Percentiles rank a stretch among this genome's conserved stretches.
These are phyloP conservation scores for Sanderia malayensis DNA, from an alignment of 30 jellyfish, hydroid and myxozoan species.

Conservation along the genomic window DNA sequence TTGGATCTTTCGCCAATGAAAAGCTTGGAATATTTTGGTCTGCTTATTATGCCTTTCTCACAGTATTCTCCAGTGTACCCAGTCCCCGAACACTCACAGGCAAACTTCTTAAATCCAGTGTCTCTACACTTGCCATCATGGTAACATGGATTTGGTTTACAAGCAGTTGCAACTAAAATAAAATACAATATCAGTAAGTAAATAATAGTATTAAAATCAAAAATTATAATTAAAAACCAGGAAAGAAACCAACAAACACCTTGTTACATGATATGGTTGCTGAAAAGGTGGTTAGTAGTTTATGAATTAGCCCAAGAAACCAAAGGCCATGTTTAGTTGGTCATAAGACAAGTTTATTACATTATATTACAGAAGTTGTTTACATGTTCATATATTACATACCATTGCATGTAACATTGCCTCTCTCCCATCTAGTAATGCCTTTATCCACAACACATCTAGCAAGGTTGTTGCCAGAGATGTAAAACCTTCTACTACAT, in stretches of 20 bases:
- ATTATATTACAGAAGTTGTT: too few species aligned
- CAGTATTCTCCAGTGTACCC: conserved; percentile 32
- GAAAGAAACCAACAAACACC: too few species aligned
- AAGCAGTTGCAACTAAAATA: conserved; percentile 3
- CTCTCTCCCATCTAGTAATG: conserved; percentile 13
- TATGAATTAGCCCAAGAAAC: too few species aligned
- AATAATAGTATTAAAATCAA: too few species aligned
- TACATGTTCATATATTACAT: too few species aligned
- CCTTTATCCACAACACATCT: conserved; percentile 13
- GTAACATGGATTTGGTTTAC: conserved; percentile 34
- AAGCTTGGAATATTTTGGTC: conserved; percentile 27
- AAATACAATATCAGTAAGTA: background rate
- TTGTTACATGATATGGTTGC: too few species aligned
- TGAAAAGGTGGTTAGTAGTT: too few species aligned
- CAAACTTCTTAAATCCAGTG: background rate
- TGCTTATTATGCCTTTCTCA: conserved; percentile 9
- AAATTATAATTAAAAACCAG: too few species aligned
- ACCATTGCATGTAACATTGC: conserved; percentile 33
- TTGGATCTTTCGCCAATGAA: conserved; percentile 1
- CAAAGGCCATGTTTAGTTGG: too few species aligned
- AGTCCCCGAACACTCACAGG: conserved; percentile 24
- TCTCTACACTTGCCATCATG: conserved; percentile 19
- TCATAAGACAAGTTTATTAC: too few species aligned
- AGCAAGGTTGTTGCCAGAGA: background rate
- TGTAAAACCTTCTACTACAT: conserved; percentile 19